A percentile compares a stretch with the other conserved stretches of the same genome.
phyloP scores from a whole-genome alignment of 2,888 invertebrate species.

The Tyria jacobaeae region DNA sequence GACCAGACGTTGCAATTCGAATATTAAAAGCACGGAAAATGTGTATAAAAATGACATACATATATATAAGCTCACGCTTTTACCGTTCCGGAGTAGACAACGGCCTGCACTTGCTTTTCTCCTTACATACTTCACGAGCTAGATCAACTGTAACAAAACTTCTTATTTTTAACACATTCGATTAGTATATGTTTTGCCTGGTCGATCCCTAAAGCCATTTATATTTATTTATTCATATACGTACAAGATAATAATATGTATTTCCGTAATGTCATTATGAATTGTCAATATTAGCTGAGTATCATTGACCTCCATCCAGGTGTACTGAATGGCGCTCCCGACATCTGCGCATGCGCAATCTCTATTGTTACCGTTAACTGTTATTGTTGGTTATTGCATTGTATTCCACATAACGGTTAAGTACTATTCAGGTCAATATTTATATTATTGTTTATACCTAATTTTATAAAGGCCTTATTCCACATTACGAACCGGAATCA shows the following conservation, averaged over 20 bases:
- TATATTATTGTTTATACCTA: constrained; percentile 17
- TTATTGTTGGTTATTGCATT: constrained; percentile 52
- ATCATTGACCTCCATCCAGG: constrained; percentile 57
- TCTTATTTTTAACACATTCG: too few relatives aligned
- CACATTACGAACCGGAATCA: too few relatives aligned
- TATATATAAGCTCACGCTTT: too few relatives aligned
- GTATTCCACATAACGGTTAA: constrained; percentile 46
- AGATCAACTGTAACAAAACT: too few relatives aligned
- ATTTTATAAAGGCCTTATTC: too few relatives aligned
- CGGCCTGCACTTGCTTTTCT: too few relatives aligned
- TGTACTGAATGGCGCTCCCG: constrained; percentile 40
- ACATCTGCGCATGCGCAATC: constrained; percentile 59
- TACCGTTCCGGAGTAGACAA: too few relatives aligned
- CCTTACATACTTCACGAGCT: too few relatives aligned
- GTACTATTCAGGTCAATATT: constrained; percentile 34
- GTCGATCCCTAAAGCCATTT: not conserved
- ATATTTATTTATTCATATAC: not conserved
- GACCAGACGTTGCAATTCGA: too few relatives aligned
- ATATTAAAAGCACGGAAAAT: too few relatives aligned
- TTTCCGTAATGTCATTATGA: not conserved
- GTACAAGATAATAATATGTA: not conserved
- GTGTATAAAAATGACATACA: too few relatives aligned
- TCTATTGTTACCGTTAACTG: constrained; percentile 56
- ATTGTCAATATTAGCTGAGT: constrained; percentile 45
- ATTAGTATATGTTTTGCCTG: too few relatives aligned